Evolutionary conservation across 2,113 vertebrate genomes (phyloP).

Genomic region (Indicator maculatus): DNA sequence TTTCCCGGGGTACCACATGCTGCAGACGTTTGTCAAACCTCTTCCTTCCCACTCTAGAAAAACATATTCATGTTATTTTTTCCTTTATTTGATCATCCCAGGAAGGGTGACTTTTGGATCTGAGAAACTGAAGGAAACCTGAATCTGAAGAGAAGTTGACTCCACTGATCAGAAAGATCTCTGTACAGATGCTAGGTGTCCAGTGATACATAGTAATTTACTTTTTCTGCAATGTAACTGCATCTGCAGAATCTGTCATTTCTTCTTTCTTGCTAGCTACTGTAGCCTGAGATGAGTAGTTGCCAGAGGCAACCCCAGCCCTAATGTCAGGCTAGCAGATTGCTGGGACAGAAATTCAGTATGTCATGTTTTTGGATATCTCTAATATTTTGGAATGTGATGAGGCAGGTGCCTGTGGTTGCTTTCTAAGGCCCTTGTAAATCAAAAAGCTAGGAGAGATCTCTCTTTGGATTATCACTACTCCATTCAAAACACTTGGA

Average conservation of each 20-base stretch:
- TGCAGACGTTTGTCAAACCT: not conserved
- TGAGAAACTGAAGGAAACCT: not conserved
- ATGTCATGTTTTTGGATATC: not conserved
- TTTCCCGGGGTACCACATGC: not conserved
- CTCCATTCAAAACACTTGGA: not conserved
- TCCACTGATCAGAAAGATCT: not conserved
- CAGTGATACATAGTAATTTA: not conserved
- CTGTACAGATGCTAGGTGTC: not conserved
- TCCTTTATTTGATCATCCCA: not conserved
- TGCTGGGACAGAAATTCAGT: not conserved
- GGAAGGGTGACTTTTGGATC: not conserved
- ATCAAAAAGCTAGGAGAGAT: not conserved
- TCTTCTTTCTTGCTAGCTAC: not conserved
- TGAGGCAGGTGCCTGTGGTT: not conserved
- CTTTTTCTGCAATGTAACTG: not conserved
- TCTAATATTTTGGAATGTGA: not conserved
- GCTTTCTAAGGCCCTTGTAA: not conserved
- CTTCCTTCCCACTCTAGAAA: not conserved
- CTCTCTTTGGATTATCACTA: not conserved
- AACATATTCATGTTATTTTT: not conserved
- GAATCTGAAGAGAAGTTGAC: not conserved
- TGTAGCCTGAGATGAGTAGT: not conserved
- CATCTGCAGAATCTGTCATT: conserved; percentile 8
- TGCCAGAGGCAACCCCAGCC: not conserved
- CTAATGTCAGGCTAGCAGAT: not conserved